Percentiles rank a stretch among this genome's conserved stretches.
These are phyloP conservation scores for Heterochromis multidens DNA, from an alignment of 2,113 vertebrate genomes.

Conservation along the genomic window DNA sequence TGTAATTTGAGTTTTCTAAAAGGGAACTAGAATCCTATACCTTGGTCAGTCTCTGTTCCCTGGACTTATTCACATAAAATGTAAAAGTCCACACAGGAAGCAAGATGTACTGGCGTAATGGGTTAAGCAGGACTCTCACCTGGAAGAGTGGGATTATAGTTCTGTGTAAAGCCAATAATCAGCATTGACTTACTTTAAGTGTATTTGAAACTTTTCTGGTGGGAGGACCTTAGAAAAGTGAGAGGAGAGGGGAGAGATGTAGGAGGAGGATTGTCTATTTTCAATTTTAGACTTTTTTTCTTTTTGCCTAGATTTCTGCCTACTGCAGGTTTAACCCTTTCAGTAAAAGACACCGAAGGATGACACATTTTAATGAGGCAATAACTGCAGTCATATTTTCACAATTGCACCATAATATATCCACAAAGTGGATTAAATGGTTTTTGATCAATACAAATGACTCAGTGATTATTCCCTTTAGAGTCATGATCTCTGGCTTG, in stretches of 20 bases:
- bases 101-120: not conserved
- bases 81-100: not conserved
- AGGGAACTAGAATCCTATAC: not conserved
- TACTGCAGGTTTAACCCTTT: not conserved
- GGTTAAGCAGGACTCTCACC: not conserved
- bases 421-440: not conserved
- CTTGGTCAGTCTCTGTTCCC: not conserved
- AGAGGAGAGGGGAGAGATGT: not conserved
- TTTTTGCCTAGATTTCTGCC: not conserved
- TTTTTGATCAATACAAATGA: constrained; percentile 14
- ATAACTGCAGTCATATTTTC: not conserved
- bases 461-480: not conserved
- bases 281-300: not conserved
- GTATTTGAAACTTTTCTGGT: not conserved
- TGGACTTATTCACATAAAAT: not conserved
- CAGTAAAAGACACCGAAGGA: not conserved
- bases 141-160: not conserved
- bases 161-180: not conserved
- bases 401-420: not conserved
- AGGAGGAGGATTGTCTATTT: not conserved
- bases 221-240: not conserved
- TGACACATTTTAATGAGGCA: not conserved
- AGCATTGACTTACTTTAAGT: not conserved
- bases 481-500: not conserved
- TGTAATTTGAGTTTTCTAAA: not conserved